Percentiles rank a stretch among this genome's conserved stretches.
phyloP scores from a whole-genome alignment of 2,888 invertebrate genomes.

The Celastrina argiolus region DNA sequence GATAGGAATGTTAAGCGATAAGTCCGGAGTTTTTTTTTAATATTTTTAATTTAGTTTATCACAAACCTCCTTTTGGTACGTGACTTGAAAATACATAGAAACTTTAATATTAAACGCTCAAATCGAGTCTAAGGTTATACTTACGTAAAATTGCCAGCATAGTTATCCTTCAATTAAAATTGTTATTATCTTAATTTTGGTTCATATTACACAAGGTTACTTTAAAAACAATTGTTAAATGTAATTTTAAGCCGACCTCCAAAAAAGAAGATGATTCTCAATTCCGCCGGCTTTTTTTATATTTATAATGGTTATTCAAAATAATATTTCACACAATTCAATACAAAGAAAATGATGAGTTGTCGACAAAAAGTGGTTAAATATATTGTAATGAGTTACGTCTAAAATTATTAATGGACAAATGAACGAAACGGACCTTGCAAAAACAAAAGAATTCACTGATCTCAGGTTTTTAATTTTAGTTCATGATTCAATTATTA shows the following conservation, averaged over 20 bases:
- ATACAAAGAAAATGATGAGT: background rate
- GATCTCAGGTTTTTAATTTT: background rate
- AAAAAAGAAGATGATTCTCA: too few species aligned
- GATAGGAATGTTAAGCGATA: too few species aligned
- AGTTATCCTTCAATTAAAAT: background rate
- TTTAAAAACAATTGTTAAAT: background rate
- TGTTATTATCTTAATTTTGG: background rate
- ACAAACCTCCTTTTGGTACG: too few species aligned
- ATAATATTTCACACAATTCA: background rate
- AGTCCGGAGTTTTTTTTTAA: too few species aligned
- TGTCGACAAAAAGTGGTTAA: background rate
- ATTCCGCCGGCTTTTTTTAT: too few species aligned
- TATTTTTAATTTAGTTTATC: too few species aligned
- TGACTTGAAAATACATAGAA: background rate
- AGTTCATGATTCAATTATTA: background rate
- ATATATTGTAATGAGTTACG: background rate
- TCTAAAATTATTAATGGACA: background rate
- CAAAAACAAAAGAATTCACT: background rate
- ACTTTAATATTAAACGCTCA: background rate
- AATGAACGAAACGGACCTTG: background rate
- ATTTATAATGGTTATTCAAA: background rate
- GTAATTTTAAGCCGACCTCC: too few species aligned
- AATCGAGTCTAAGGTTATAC: slow-evolving; percentile 1
- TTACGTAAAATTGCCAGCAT: background rate
- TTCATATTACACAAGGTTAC: background rate